Evolutionary conservation across 1,140 invertebrate genomes (phyloP).

Genomic region (Pseudomyrmex concolor): DNA sequence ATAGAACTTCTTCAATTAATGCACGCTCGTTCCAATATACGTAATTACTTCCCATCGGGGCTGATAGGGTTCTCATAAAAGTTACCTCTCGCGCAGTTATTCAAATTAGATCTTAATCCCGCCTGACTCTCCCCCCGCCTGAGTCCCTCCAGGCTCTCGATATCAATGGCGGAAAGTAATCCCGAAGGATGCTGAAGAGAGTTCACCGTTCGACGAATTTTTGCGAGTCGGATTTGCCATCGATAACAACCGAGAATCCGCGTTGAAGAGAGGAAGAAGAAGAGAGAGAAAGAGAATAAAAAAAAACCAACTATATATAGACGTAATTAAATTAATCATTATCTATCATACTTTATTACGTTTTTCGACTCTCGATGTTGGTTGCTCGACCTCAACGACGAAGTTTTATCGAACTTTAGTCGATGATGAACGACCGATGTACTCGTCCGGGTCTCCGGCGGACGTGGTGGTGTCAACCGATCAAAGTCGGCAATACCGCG

Average conservation of each 20-base stretch:
- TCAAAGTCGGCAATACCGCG: constrained; percentile 46
- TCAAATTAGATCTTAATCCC: constrained; percentile 53
- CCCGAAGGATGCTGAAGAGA: not conserved
- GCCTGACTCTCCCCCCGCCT: constrained; percentile 28
- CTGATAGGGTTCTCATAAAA: constrained; percentile 40
- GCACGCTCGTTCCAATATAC: constrained; percentile 38
- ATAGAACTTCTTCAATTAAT: constrained; percentile 49
- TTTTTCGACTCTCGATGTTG: constrained; percentile 27
- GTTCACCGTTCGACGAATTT: constrained; percentile 46
- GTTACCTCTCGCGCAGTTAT: constrained; percentile 44
- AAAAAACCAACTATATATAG: constrained; percentile 6
- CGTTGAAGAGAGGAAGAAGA: not conserved
- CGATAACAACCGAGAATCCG: not conserved
- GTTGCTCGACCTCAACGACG: constrained; percentile 58
- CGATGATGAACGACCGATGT: constrained; percentile 74
- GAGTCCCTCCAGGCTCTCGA: not conserved
- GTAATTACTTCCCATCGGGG: constrained; percentile 39
- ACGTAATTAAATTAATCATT: constrained; percentile 80
- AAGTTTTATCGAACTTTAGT: constrained; percentile 77
- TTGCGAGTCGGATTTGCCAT: constrained; percentile 5
- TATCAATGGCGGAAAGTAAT: constrained; percentile 33
- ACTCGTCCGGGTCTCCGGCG: constrained; percentile 18
- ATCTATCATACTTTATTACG: constrained; percentile 81
- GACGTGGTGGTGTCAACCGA: constrained; percentile 2
- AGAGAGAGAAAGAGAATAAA: not conserved